Base-by-base conservation (phyloP, 2,113 vertebrate genomes). In the Gallinago jamesoni region DNA sequence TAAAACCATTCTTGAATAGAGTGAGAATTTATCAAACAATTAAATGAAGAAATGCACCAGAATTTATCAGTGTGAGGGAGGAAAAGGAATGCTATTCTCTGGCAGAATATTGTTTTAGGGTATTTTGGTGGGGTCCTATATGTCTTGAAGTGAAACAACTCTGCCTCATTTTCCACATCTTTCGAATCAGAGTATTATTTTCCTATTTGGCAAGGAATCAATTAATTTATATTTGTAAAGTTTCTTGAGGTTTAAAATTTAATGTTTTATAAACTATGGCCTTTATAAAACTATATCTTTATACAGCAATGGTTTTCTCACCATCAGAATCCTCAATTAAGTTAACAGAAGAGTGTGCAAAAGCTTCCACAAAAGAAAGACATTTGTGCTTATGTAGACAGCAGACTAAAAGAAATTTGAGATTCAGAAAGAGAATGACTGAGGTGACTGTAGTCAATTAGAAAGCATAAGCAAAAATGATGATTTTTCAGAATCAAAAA, bases 81-180 rank as follows among this genome's bases (percentile, higher is more conserved):
- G 41, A 41, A 96, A 79, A 87, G 6, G 10, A 89, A 87, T 89
- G 5, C 7, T 39, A 72, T 11, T 33, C 23, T 82, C n/a, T 59
- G 25, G 20, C 10, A 63, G 22, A 90, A 33, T 69, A 70, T 28
- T 62, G 14, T 2, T 80, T 66, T 56, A 57, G 24, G 4, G 4
- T 20, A 55, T 8, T 17, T 3, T 5, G 6, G 19, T 7, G 7
- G 5, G 3, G 2, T 2, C 39, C 17, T 37, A 1, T 30, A 35
- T 33, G 1, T 79, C 35, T 63, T 52, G 31, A 76, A 70, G 22
- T n/a, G 87, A 83, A 20, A 70, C 16, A 72, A 33, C 16, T 60
- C 30, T 77, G 39, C 27, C 21, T 67, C 22, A 56, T 72, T 89
- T 92, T 78, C 50, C 41, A 52, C 4, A 52, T 35, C 7, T 35